Evolutionary conservation across 2,888 invertebrate genomes (phyloP).

Genomic region (Heliconius charithonia): DNA sequence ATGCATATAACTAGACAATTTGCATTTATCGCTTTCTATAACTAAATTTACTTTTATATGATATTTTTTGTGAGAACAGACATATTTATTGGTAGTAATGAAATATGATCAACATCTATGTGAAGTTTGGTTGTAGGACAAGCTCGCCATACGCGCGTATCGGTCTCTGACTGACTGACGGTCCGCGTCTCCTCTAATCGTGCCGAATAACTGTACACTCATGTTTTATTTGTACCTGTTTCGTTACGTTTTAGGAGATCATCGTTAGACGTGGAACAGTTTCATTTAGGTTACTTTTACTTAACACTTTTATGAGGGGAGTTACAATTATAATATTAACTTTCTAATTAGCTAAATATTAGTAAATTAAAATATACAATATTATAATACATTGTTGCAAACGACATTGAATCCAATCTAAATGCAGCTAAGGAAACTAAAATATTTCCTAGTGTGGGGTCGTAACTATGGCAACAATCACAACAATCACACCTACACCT

Average conservation of each 20-base stretch:
- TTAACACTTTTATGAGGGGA: not conserved
- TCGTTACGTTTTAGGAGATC: not conserved
- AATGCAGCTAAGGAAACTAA: not conserved
- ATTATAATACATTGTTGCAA: not conserved
- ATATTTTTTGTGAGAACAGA: not conserved
- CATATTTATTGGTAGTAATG: not conserved
- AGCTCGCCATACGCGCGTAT: too few species aligned
- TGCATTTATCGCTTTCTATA: too few species aligned
- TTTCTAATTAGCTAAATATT: not conserved
- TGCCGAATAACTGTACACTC: constrained; percentile 9
- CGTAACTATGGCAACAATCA: not conserved
- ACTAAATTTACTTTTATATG: too few species aligned
- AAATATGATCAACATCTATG: not conserved
- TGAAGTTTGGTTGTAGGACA: not conserved
- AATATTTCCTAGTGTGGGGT: too few species aligned
- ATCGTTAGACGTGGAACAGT: not conserved
- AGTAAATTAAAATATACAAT: not conserved
- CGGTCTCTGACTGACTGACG: too few species aligned
- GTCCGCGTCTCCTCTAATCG: not conserved
- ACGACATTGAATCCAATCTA: not conserved
- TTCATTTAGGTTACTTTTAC: not conserved
- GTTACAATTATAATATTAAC: not conserved
- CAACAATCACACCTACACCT: too few species aligned
- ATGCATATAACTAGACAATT: not conserved
- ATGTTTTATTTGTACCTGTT: not conserved